These are phyloP conservation scores for Drosophila crucigera DNA, from an alignment of 2,888 invertebrate genomes.

Conservation along the genomic window DNA sequence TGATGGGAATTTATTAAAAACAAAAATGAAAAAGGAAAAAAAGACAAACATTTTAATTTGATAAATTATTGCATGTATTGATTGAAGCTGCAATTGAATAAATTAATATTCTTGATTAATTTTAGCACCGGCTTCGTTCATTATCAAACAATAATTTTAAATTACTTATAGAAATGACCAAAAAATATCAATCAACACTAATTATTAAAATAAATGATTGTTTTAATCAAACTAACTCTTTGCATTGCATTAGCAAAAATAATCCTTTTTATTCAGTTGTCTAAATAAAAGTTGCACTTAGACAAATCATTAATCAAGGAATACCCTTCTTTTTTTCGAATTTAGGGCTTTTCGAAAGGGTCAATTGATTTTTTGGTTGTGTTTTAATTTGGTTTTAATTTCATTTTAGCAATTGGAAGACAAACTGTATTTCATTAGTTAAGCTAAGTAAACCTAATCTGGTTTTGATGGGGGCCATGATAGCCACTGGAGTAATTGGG, in stretches of 20 bases:
- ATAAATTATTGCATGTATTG: neutral
- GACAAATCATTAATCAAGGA: neutral
- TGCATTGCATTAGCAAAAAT: neutral
- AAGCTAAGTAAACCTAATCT: constrained; percentile 9
- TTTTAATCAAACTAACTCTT: neutral
- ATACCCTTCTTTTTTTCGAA: neutral
- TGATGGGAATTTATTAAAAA: neutral
- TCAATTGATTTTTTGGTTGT: neutral
- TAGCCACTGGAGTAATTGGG: neutral
- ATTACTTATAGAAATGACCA: neutral
- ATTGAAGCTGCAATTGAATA: neutral
- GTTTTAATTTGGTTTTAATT: constrained; percentile 2
- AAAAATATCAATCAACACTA: neutral
- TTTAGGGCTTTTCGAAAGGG: neutral
- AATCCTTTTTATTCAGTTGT: neutral
- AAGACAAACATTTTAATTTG: neutral
- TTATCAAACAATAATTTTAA: neutral
- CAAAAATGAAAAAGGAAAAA: neutral
- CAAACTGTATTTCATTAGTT: constrained; percentile 14
- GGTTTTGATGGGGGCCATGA: constrained; percentile 6
- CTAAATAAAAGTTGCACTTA: neutral
- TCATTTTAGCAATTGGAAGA: neutral
- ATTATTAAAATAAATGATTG: neutral
- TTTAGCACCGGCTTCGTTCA: neutral
- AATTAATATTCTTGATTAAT: neutral